Conservation (phyloP, 1,140 invertebrate genomes). For the Papilio dardanus region DNA sequence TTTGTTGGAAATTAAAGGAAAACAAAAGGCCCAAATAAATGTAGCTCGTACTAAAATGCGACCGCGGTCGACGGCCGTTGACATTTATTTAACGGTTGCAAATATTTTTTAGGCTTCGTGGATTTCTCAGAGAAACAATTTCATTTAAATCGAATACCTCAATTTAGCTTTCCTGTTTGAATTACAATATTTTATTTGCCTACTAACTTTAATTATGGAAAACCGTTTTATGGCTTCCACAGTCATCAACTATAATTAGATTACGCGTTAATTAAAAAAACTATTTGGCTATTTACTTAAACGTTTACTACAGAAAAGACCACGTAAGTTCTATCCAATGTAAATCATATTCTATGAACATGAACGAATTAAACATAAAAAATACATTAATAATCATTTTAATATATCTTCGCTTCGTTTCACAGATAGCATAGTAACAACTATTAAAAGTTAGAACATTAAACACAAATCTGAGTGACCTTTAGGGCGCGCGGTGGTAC, state of each 20-base stretch:
- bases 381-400: too few relatives aligned
- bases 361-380: too few relatives aligned
- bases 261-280: too few relatives aligned
- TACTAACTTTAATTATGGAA: background rate
- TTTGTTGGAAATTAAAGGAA: background rate
- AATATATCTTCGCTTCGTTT: too few relatives aligned
- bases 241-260: too few relatives aligned
- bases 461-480: background rate
- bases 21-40: background rate
- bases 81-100: slow-evolving; percentile 11
- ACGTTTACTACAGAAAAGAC: too few relatives aligned
- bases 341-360: too few relatives aligned
- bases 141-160: background rate
- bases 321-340: too few relatives aligned
- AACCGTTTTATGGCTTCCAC: too few relatives aligned
- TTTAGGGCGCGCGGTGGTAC: background rate
- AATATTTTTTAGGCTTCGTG: slow-evolving; percentile 1
- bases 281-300: too few relatives aligned
- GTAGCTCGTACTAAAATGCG: background rate
- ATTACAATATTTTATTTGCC: background rate
- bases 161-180: background rate
- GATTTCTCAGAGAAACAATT: background rate
- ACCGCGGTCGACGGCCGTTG: background rate
- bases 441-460: slow-evolving; percentile 4
- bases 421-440: background rate